Evolutionary conservation across 2,113 vertebrate genomes (phyloP), one percentile per base, ranked within the genome.

Genomic region (Cyanistes caeruleus): DNA sequence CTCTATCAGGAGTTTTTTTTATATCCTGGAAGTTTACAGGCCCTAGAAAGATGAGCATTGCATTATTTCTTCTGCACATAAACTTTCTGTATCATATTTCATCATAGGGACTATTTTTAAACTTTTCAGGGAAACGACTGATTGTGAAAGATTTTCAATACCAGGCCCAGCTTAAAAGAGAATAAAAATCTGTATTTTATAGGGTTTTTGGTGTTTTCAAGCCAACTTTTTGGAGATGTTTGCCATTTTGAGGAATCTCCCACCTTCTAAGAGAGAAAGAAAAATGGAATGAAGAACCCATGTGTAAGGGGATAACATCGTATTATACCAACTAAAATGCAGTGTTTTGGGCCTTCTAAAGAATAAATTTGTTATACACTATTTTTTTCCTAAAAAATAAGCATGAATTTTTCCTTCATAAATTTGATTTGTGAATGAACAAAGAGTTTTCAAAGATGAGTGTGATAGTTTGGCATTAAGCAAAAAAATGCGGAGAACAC

Each of bases 301-400:
- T 4, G 10, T 39, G 7, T 55, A 56, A 87, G 15, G 23, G 15
- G 39, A 39, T 58, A 39, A 20, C 16, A 58, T 24, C 14, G 18
- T 37, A 15, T 39, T 25, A 51, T 14, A 7, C 4, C 5, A 2
- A 10, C 6, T 41, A 28, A 83, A 86, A 52, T 17, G 5, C 5
- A 53, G 7, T 31, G 5, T 15, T n/a, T 63, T 51, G n/a, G 27
- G 12, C 7, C 10, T 59, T 64, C 44, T 37, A 49, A 24, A 65
- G 8, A 35, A 49, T 5, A 52, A 0, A 4, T 3, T n/a, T 27
- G 7, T 43, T 41, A 22, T 7, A n/a, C 13, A 10, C 2, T 3
- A 35, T 19, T 39, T 31, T 22, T 17, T 4, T 4, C 19, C 12
- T 27, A 19, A 12, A 51, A 31, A 46, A 56, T 5, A 27, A 16